Percentiles rank a stretch among this genome's conserved stretches.
phyloP scores from a whole-genome alignment of 2,888 invertebrate species.

The Tachina grossa region DNA sequence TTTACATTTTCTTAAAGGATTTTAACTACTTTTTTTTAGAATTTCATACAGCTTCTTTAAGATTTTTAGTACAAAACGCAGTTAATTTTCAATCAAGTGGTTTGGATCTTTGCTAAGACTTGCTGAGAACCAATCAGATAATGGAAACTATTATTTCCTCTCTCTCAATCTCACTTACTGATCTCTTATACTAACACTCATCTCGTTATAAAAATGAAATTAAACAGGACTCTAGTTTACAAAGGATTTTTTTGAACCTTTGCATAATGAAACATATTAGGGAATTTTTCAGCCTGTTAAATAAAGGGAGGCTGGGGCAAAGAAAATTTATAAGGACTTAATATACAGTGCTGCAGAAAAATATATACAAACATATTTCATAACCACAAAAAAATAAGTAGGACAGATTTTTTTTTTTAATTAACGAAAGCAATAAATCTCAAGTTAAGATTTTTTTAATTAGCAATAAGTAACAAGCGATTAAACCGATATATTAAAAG shows the following conservation, averaged over 20 bases:
- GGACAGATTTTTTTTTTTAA: no score
- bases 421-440: no score
- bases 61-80: background rate
- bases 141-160: slow-evolving; percentile 20
- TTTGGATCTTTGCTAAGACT: slow-evolving; percentile 51
- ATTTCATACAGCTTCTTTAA: background rate
- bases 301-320: no score
- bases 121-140: background rate
- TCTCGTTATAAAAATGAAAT: background rate
- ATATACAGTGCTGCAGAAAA: no score
- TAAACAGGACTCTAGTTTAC: background rate
- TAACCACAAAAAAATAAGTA: no score
- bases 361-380: no score
- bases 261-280: no score
- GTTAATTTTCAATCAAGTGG: slow-evolving; percentile 26
- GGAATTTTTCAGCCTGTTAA: no score
- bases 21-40: background rate
- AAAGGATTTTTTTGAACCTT: background rate
- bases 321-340: no score
- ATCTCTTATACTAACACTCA: background rate
- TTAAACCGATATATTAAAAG: no score
- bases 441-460: no score
- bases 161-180: background rate
- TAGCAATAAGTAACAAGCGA: no score
- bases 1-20: slow-evolving; percentile 29